Base-by-base conservation (phyloP, 2,797 vertebrate genomes). In the Alfaro cultratus region DNA sequence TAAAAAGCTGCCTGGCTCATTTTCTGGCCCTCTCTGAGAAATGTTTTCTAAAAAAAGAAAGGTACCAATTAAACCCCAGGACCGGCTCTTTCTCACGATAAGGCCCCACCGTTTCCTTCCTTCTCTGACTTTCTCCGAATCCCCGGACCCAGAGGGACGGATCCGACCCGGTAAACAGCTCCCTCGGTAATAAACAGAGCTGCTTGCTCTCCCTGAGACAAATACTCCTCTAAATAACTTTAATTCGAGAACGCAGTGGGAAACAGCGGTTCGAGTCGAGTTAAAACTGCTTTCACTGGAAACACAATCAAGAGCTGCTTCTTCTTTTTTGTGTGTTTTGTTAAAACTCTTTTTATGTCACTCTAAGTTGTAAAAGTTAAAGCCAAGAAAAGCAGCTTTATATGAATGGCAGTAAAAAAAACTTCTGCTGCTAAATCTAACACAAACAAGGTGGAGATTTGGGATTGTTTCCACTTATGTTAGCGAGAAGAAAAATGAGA, bases 41-140 rank as follows among this genome's bases (percentile, higher is more conserved):
- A 84, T 76, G 67, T 90, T 92, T 93, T 91, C 91, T 93, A 93
- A 94, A 95, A 95, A 95, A 93, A 91, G 91, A 94, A 93, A 90
- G 82, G 89, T 92, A 90, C 86, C 91, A 94, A 94, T 93, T 93
- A 92, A 86, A 91, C 92, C 80, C 88, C 83, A 78, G 88, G 76
- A 85, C 84, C 83, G 79, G 83, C 87, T 94, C 86, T 92, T 80
- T 89, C 88, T 89, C 82, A 82, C 74, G 70, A 81, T 76, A 62
- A 86, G 82, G 45, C 90, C 93, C 87, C 89, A 90, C 84, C 36
- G 0, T 89, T 92, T 89, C 91, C 87, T 89, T 91, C 82, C 85
- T 84, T 79, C 74, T 84, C 62, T 73, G 80, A 77, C 72, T 79
- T 84, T 75, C 70, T 82, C 84, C 78, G 72, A 29, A 47, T 88